A percentile compares a stretch with the other conserved stretches of the same genome.
phyloP scores from a whole-genome alignment of 2,888 invertebrate genomes.

The Cerastoderma edule region DNA sequence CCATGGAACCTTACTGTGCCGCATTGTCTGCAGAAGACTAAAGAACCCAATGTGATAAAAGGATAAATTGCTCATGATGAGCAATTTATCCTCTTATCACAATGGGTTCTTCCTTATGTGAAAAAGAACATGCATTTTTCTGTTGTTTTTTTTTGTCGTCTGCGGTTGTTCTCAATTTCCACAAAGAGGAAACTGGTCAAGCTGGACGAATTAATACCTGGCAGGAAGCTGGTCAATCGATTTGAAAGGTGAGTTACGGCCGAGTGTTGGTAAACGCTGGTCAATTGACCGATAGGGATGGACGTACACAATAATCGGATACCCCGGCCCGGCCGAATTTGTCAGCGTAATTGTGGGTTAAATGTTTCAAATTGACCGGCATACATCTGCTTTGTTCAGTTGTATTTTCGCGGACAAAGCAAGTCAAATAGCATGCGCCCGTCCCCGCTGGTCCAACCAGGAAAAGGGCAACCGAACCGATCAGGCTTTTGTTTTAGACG shows the following conservation, averaged over 20 bases:
- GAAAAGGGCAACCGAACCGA: no score
- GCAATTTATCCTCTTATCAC: constrained; percentile 5
- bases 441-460: constrained; percentile 2
- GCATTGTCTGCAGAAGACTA: no score
- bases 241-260: constrained; percentile 14
- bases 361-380: constrained; percentile 17
- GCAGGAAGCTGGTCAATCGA: neutral
- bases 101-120: neutral
- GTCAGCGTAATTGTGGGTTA: constrained; percentile 34
- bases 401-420: constrained; percentile 12
- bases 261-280: constrained; percentile 12
- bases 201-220: no score
- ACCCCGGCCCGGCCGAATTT: constrained; percentile 15
- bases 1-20: no score
- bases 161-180: no score
- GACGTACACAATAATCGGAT: constrained; percentile 4
- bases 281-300: constrained; percentile 16
- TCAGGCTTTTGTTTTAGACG: no score
- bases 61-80: constrained; percentile 5
- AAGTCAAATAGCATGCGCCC: no score
- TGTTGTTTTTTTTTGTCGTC: no score
- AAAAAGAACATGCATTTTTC: neutral
- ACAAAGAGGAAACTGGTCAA: no score
- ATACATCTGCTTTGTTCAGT: constrained; percentile 20
- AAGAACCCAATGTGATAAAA: no score